phyloP scores from a whole-genome alignment of 2,888 invertebrate genomes.

The Mayetiola destructor region DNA sequence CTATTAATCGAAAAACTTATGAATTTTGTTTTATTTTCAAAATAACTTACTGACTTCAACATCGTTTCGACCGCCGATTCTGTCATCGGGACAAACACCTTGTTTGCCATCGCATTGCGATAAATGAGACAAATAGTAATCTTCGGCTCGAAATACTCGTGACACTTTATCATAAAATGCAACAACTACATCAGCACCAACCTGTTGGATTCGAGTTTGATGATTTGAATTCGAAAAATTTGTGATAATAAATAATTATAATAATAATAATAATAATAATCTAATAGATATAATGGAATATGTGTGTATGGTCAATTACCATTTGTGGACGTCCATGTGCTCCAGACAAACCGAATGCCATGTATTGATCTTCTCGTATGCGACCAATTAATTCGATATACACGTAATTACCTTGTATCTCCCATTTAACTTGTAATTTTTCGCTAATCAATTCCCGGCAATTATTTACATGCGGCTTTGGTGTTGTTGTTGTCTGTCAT shows the following conservation, averaged over 20 bases:
- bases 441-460: slow-evolving; percentile 74
- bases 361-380: slow-evolving; percentile 70
- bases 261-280: not conserved
- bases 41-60: slow-evolving; percentile 46
- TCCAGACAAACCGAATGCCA: slow-evolving; percentile 77
- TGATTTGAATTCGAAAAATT: not conserved
- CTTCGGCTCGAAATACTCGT: slow-evolving; percentile 55
- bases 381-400: slow-evolving; percentile 65
- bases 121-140: slow-evolving; percentile 70
- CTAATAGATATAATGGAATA: not conserved
- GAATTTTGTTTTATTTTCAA: no score
- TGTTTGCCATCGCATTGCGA: slow-evolving; percentile 68
- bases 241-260: not conserved
- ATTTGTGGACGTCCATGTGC: slow-evolving; percentile 58
- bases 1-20: not conserved
- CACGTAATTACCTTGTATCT: slow-evolving; percentile 57
- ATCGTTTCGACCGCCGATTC: slow-evolving; percentile 68
- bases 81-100: slow-evolving; percentile 75
- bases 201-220: not conserved
- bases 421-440: slow-evolving; percentile 77
- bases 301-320: slow-evolving; percentile 33
- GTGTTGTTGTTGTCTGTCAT: slow-evolving; percentile 64
- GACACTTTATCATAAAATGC: slow-evolving; percentile 51
- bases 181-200: slow-evolving; percentile 71
- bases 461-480: slow-evolving; percentile 52